A percentile compares a stretch with the other conserved stretches of the same genome.
Conservation (phyloP, 2,797 vertebrate species). For the Novumbra hubbsi region DNA sequence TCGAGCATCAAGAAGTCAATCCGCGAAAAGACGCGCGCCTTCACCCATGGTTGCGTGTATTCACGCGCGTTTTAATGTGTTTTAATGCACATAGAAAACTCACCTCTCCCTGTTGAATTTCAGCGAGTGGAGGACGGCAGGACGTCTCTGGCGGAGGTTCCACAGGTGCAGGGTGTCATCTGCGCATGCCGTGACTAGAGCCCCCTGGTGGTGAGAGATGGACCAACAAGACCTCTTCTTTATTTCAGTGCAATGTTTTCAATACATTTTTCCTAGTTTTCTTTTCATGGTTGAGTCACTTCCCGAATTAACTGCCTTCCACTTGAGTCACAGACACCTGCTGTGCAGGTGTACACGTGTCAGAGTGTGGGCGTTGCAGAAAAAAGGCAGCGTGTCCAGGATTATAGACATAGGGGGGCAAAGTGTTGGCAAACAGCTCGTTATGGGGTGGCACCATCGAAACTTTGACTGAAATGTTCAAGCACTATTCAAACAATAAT, state of each 20-base stretch:
- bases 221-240: constrained; percentile 3
- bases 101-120: constrained; percentile 98
- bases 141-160: constrained; percentile 95
- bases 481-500: no score
- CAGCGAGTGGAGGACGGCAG: constrained; percentile 95
- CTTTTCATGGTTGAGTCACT: background rate
- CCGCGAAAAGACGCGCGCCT: background rate
- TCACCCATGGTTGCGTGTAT: background rate
- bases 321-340: background rate
- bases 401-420: no score
- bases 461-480: no score
- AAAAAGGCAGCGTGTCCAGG: no score
- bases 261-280: background rate
- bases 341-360: no score
- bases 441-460: no score
- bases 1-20: background rate
- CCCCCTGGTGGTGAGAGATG: constrained; percentile 76
- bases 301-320: background rate
- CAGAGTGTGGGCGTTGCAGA: no score
- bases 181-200: constrained; percentile 92
- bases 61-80: constrained; percentile 5
- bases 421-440: no score
- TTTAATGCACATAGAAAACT: constrained; percentile 41
- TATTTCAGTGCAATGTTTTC: background rate
- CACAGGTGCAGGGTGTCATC: constrained; percentile 96